These are phyloP conservation scores for Pteropus rufus DNA, from an alignment of 2,797 vertebrate genomes.

Conservation along the genomic window DNA sequence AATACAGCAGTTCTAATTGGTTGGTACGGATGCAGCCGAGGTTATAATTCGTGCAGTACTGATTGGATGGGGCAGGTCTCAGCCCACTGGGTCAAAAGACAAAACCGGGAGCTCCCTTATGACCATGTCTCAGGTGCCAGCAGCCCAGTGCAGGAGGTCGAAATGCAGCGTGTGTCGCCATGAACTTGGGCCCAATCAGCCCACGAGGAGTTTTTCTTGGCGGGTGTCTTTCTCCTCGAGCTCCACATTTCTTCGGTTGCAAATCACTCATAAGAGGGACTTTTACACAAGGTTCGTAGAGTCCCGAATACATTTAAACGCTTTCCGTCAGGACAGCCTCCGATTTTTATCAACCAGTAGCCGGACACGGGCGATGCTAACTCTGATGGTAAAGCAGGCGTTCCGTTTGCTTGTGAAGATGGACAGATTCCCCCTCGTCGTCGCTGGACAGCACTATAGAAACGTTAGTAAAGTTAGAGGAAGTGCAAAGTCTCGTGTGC, in stretches of 20 bases:
- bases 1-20: background rate
- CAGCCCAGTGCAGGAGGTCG: too few relatives aligned
- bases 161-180: too few relatives aligned
- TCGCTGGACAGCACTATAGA: background rate
- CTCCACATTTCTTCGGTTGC: background rate
- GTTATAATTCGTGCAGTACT: too few relatives aligned
- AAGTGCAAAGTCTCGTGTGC: background rate
- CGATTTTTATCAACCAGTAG: background rate
- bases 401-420: background rate
- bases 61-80: background rate
- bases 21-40: background rate
- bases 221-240: background rate
- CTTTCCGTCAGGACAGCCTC: background rate
- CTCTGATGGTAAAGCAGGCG: background rate
- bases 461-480: background rate
- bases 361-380: background rate
- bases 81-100: background rate
- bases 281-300: background rate
- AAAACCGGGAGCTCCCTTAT: background rate
- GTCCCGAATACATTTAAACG: background rate
- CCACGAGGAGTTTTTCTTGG: background rate
- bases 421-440: background rate
- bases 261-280: slow-evolving; percentile 47
- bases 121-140: background rate
- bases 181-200: background rate